Evolutionary conservation across 2,888 invertebrate genomes (phyloP), one percentile per base, ranked within the genome.

Genomic region (Tipula confusa): DNA sequence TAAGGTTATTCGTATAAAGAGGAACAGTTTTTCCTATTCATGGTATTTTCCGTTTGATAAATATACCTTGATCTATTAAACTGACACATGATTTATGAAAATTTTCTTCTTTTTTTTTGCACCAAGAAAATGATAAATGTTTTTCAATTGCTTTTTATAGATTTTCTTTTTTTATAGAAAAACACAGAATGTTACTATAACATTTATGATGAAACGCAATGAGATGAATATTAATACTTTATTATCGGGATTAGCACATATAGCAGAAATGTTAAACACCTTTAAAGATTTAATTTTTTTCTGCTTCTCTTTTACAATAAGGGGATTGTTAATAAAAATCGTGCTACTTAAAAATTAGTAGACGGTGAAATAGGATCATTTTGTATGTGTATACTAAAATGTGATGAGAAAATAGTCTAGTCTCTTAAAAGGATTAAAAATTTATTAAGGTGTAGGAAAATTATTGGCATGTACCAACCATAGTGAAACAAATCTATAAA

Each of bases 31-130:
- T 43, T 43, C 6, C 15, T 15, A 43, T 43, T 43, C 43, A 43
- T 43, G 4, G 43, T 43, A 15, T 64, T 24, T 64, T 24, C 64
- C 24, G n/a, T 64, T 64, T 64, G 64, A 64, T 64, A 64, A 24
- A 64, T 64, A 64, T 64, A 64, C 64, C 64, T 64, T 64, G 64
- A 64, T 64, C 64, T 64, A 64, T 64, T 64, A 64, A 64, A 64
- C 64, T 64, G 64, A 64, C 64, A 64, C 24, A 64, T 64, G 64
- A 64, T 64, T 64, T 64, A 64, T 64, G 64, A 24, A 64, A 64
- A 24, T 64, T 43, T 64, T 24, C 64, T 7, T 11, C 9, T 36
- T 36, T 36, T 36, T 36, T 36, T 1, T 36, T 36, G 7, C 64
- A 64, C 24, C 24, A 64, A 18, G 43, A 43, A 43, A 36, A 43